Percentiles rank a stretch among this genome's conserved stretches.
Conservation (phyloP, 2,113 vertebrate species). For the Peucedramus taeniatus region DNA sequence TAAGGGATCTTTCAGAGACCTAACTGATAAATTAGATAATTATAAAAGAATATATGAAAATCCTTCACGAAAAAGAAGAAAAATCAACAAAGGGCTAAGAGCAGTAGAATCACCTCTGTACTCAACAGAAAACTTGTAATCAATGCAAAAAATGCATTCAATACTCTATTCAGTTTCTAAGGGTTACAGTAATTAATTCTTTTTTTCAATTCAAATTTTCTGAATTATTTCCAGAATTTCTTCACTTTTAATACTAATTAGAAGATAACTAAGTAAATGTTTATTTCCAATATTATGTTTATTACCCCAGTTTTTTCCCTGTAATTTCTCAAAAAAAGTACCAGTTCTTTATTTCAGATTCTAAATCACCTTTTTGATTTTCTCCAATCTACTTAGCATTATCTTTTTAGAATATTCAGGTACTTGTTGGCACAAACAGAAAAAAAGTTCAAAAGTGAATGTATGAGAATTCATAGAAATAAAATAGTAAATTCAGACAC, state of each 20-base stretch:
- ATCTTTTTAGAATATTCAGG: background rate
- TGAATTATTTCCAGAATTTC: background rate
- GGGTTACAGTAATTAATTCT: background rate
- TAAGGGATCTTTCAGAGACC: background rate
- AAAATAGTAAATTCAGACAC: background rate
- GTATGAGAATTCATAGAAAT: background rate
- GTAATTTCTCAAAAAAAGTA: background rate
- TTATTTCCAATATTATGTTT: background rate
- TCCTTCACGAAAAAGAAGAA: background rate
- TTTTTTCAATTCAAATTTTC: background rate
- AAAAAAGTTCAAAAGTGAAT: background rate
- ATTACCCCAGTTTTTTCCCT: background rate
- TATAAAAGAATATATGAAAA: background rate
- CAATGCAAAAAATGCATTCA: background rate
- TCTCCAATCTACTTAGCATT: background rate
- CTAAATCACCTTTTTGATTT: background rate
- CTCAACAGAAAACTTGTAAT: background rate
- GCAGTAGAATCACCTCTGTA: background rate
- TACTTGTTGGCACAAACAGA: background rate
- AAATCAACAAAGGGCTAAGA: background rate
- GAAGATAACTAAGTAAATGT: background rate
- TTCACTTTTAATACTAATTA: background rate
- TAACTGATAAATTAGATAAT: background rate
- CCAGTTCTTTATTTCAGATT: background rate
- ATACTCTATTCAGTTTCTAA: background rate